Evolutionary conservation across 2,797 vertebrate species (phyloP), one percentile per base, ranked within the genome.

Genomic region (Scolopax bukidnonensis): DNA sequence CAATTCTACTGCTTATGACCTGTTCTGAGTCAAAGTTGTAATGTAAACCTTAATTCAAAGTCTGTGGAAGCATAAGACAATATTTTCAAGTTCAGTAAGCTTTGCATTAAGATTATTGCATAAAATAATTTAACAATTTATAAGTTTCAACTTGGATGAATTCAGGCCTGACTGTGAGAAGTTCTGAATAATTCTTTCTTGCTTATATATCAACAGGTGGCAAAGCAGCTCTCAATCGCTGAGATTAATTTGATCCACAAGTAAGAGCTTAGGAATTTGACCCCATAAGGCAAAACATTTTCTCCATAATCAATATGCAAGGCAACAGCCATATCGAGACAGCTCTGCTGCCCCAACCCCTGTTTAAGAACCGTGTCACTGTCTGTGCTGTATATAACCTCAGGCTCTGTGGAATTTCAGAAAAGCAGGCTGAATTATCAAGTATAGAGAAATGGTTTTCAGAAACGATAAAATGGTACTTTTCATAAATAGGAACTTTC

Each of bases 261-360:
- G 68, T 18, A 90, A 92, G 32, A 95, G 65, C 28, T 95, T 83
- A 90, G 82, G 56, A 71, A 87, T 93, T 78, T 95, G 88, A 94
- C 86, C 86, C 75, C 40, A 23, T 12, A 85, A 87, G 57, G 71
- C 56, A 83, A 90, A 92, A 95, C 16, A 61, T 79, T 69, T 89
- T 47, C 81, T 83, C 13, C 33, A 24, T 85, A 83, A 91, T 91
- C 91, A 80, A 84, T 89, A 80, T 85, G 53, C 3, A 40, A 94
- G 86, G 64, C 57, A 88, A 53, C 23, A 78, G 73, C 38, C 84
- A 54, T 32, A 83, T 10, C 68, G 61, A 80, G 75, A 28, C 28
- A 89, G 71, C 84, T 78, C 68, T 77, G 56, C 68, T 90, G 60
- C 75, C 51, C 54, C 47, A 91, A 91, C 74, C 54, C 63, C 63